Evolutionary conservation across 2,888 invertebrate genomes (phyloP).

Genomic region (Mesorhabditis belari): DNA sequence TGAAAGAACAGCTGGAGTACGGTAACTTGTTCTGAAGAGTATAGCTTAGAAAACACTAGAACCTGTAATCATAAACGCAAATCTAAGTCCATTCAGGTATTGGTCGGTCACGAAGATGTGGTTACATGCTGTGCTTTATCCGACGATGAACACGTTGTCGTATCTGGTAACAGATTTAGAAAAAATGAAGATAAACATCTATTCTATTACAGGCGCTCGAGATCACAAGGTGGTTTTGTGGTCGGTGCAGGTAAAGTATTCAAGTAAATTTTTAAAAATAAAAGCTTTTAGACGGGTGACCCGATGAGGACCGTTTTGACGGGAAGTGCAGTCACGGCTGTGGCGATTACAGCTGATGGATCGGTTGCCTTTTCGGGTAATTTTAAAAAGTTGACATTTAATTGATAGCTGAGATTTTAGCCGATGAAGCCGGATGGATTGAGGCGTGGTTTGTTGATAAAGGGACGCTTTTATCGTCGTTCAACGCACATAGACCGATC

Average conservation of each 20-base stretch:
- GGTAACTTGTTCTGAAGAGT: too few relatives aligned
- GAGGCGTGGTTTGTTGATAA: constrained; percentile 54
- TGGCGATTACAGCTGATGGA: constrained; percentile 56
- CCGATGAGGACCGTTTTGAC: constrained; percentile 63
- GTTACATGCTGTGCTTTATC: constrained; percentile 74
- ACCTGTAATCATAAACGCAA: too few relatives aligned
- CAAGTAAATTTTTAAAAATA: too few relatives aligned
- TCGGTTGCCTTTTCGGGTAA: constrained; percentile 56
- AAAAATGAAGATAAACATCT: too few relatives aligned
- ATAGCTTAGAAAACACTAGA: too few relatives aligned
- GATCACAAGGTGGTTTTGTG: constrained; percentile 81
- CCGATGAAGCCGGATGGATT: constrained; percentile 52
- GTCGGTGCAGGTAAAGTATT: too few relatives aligned
- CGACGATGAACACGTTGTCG: constrained; percentile 72
- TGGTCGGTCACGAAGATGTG: constrained; percentile 79
- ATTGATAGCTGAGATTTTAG: too few relatives aligned
- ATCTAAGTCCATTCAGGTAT: too few relatives aligned
- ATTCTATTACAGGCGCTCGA: background rate
- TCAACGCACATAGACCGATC: constrained; percentile 56
- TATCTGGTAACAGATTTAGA: constrained; percentile 61
- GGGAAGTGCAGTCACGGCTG: constrained; percentile 52
- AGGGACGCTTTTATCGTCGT: constrained; percentile 53
- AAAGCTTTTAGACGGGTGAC: constrained; percentile 73
- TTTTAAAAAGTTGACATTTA: too few relatives aligned
- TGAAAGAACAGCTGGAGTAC: too few relatives aligned